phyloP scores from a whole-genome alignment of 2,888 invertebrate genomes.

The Corbicula japonica region DNA sequence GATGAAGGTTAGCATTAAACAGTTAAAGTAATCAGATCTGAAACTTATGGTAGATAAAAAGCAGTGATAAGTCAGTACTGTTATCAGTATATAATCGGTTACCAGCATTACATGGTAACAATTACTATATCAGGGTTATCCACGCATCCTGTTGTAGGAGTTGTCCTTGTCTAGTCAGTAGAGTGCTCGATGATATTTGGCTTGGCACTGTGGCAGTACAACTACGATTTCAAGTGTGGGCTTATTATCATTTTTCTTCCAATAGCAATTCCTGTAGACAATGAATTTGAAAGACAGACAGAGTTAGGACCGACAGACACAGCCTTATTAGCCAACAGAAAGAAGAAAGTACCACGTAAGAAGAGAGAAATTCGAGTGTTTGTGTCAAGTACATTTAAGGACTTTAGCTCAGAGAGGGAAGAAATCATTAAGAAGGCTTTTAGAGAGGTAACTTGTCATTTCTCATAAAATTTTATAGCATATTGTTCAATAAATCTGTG shows the following conservation, averaged over 20 bases:
- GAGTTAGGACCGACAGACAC: conserved; percentile 22
- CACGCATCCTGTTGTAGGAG: too few species aligned
- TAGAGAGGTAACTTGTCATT: conserved; percentile 71
- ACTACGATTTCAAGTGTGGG: too few species aligned
- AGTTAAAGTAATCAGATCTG: too few species aligned
- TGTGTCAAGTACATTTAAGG: conserved; percentile 81
- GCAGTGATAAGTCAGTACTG: too few species aligned
- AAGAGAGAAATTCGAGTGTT: conserved; percentile 79
- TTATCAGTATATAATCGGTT: too few species aligned
- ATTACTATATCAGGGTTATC: too few species aligned
- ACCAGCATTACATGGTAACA: too few species aligned
- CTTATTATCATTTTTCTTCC: too few species aligned
- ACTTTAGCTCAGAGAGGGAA: conserved; percentile 78
- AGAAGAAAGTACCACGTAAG: conserved; percentile 45
- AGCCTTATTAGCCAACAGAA: not conserved
- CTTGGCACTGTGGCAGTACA: too few species aligned
- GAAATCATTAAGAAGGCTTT: conserved; percentile 81
- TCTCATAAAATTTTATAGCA: not conserved
- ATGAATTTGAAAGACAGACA: conserved; percentile 61
- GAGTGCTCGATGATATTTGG: too few species aligned
- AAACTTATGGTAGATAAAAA: too few species aligned
- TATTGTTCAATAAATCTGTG: not conserved
- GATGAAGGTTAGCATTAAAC: conserved; percentile 55
- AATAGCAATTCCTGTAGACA: conserved; percentile 59
- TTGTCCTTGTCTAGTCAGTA: too few species aligned